Percentiles rank a stretch among this genome's conserved stretches.
phyloP scores from a whole-genome alignment of 1,140 invertebrate genomes.

The Homalodisca vitripennis region DNA sequence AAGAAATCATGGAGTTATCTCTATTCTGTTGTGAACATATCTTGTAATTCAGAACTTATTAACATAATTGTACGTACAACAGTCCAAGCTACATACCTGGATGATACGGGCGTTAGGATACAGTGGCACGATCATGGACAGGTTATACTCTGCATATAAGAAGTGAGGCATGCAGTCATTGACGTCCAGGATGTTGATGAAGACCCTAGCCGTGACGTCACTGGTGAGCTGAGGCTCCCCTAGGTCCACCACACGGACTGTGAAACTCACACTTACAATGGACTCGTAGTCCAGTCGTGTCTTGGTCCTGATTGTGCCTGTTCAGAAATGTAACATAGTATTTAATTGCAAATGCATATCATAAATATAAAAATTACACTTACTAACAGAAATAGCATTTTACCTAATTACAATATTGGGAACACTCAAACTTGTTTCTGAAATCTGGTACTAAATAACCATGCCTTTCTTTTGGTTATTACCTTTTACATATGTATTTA shows the following conservation, averaged over 20 bases:
- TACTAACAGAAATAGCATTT: background rate
- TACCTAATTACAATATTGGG: background rate
- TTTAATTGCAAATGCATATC: no score
- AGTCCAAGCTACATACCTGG: no score
- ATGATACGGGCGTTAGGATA: constrained; percentile 69
- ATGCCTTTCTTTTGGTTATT: no score
- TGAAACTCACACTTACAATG: constrained; percentile 67
- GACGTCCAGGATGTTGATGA: constrained; percentile 74
- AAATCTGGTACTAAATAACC: no score
- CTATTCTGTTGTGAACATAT: no score
- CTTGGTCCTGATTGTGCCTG: constrained; percentile 75
- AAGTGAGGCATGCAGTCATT: constrained; percentile 87
- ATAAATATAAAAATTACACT: background rate
- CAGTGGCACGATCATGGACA: constrained; percentile 77
- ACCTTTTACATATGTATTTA: no score
- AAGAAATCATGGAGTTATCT: no score
- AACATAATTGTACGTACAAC: no score
- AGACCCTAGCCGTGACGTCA: constrained; percentile 65
- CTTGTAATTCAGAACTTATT: no score
- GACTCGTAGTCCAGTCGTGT: constrained; percentile 80
- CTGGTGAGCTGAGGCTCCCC: constrained; percentile 80
- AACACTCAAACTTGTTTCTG: no score
- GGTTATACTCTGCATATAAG: constrained; percentile 65
- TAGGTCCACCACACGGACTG: constrained; percentile 81
- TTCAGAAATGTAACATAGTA: constrained; percentile 1